phyloP scores from a whole-genome alignment of 2,113 vertebrate genomes.

The Megaptera novaeangliae region DNA sequence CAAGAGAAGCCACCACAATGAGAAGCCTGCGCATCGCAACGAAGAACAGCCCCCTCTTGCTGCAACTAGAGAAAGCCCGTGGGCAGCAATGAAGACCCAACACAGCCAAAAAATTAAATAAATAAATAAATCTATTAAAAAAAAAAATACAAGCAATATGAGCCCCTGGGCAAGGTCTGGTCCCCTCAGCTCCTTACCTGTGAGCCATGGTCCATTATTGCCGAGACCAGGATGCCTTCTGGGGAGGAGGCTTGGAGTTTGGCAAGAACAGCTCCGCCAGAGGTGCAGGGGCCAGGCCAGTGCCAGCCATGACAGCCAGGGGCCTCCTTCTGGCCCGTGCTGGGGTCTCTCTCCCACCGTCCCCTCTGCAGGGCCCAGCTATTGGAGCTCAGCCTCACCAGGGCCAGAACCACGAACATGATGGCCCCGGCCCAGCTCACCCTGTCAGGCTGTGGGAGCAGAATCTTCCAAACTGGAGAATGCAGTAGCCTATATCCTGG shows the following conservation, averaged over 20 bases:
- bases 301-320: fast-evolving
- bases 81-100: too few species aligned
- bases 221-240: background rate
- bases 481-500: background rate
- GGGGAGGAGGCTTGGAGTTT: fast-evolving
- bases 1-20: too few species aligned
- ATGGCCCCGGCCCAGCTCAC: fast-evolving
- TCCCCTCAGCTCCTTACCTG: conserved; percentile 70
- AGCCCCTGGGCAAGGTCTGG: background rate
- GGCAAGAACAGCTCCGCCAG: background rate
- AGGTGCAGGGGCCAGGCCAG: background rate
- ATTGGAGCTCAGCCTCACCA: conserved; percentile 77
- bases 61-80: too few species aligned
- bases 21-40: too few species aligned
- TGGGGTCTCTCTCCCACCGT: background rate
- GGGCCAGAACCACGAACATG: conserved; percentile 80
- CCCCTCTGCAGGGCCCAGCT: conserved; percentile 69
- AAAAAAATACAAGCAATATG: too few species aligned
- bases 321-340: background rate
- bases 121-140: too few species aligned
- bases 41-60: too few species aligned
- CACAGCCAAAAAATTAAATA: too few species aligned
- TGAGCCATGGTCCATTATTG: fast-evolving
- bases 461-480: background rate
- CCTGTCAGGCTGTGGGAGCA: background rate